A percentile compares a stretch with the other conserved stretches of the same genome.
phyloP scores from a whole-genome alignment of 2,113 vertebrate species.

The Antechinus stuartii region DNA sequence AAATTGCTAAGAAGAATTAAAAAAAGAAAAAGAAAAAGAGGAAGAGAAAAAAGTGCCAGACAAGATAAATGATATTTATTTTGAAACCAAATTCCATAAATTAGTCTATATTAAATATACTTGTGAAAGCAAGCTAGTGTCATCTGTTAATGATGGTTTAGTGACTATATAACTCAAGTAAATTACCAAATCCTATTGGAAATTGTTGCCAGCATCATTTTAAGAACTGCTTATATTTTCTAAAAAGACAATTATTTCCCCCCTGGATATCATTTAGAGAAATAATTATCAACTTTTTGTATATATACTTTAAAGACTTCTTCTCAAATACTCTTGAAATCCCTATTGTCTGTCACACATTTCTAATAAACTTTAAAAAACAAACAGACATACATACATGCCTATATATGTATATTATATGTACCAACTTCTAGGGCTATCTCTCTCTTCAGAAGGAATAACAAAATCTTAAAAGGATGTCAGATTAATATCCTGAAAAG shows the following conservation, averaged over 20 bases:
- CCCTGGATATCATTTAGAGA: neutral
- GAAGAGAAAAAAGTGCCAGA: constrained; percentile 57
- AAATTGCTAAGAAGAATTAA: neutral
- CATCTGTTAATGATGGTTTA: constrained; percentile 13
- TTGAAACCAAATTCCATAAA: constrained; percentile 44
- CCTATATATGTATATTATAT: neutral
- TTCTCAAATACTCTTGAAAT: neutral
- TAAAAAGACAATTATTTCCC: neutral
- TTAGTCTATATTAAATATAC: constrained; percentile 57
- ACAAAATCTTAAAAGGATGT: neutral
- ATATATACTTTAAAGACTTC: neutral
- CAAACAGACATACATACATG: fast-evolving
- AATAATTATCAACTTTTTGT: neutral
- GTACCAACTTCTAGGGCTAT: neutral
- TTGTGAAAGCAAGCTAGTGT: constrained; percentile 53
- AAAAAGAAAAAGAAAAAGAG: constrained; percentile 23
- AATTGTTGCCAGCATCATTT: neutral
- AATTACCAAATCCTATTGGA: neutral
- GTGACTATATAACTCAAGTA: neutral
- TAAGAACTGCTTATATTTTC: neutral
- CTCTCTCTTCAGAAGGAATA: neutral
- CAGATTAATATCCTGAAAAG: neutral
- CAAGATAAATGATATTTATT: constrained; percentile 19
- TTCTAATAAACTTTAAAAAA: neutral
- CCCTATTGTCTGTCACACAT: neutral